A percentile compares a stretch with the other conserved stretches of the same genome.
These are phyloP conservation scores for Mythimna lalbum DNA, from an alignment of 2,888 invertebrate species.

Conservation along the genomic window DNA sequence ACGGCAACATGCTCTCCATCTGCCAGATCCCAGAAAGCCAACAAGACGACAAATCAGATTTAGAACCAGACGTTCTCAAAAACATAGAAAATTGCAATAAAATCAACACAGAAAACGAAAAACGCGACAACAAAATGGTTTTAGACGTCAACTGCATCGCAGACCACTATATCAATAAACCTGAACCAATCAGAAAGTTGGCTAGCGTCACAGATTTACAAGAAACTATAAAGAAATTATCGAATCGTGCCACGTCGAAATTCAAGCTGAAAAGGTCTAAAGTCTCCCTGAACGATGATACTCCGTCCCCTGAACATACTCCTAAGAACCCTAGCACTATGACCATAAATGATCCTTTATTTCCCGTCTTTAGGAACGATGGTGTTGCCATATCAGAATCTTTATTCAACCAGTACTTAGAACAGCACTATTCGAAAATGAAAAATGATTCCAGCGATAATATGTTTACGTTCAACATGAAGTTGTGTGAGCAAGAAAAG, in stretches of 20 bases:
- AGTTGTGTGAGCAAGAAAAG: conserved; percentile 81
- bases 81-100: conserved; percentile 81
- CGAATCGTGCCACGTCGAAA: conserved; percentile 90
- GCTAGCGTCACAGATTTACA: conserved; percentile 92
- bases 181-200: conserved; percentile 84
- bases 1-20: conserved; percentile 94
- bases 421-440: conserved; percentile 92
- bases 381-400: conserved; percentile 93
- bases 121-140: conserved; percentile 80
- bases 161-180: conserved; percentile 88
- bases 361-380: conserved; percentile 94
- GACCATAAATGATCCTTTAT: conserved; percentile 95
- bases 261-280: conserved; percentile 84
- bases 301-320: conserved; percentile 78
- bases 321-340: conserved; percentile 88
- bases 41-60: conserved; percentile 83
- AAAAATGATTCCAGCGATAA: conserved; percentile 86
- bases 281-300: conserved; percentile 73
- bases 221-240: conserved; percentile 90
- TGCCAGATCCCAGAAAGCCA: conserved; percentile 92
- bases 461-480: conserved; percentile 83
- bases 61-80: conserved; percentile 84
- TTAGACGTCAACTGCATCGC: conserved; percentile 85
- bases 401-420: conserved; percentile 93
- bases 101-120: conserved; percentile 78